These are phyloP conservation scores for Balanococcus diminutus DNA, from an alignment of 2,888 invertebrate species.

Conservation along the genomic window DNA sequence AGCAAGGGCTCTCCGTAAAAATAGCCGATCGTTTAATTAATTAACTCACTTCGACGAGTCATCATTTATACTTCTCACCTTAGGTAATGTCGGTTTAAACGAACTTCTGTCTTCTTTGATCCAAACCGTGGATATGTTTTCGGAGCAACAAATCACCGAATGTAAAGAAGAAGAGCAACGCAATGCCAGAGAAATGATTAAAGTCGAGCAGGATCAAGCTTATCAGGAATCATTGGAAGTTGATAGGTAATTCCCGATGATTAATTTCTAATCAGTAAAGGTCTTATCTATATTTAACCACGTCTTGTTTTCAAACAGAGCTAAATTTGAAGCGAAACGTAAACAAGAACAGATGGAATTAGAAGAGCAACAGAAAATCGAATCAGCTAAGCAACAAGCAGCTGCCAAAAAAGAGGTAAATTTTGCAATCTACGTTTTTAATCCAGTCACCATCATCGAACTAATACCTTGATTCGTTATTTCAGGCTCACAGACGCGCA, in stretches of 20 bases:
- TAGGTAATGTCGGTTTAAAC: slow-evolving; percentile 84
- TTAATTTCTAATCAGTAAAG: neutral
- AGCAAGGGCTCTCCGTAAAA: too few species aligned
- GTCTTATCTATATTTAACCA: neutral
- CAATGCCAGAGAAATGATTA: slow-evolving; percentile 85
- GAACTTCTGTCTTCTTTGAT: slow-evolving; percentile 81
- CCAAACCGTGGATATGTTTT: slow-evolving; percentile 83
- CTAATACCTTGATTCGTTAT: slow-evolving; percentile 55
- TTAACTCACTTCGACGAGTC: neutral
- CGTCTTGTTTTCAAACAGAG: slow-evolving; percentile 64
- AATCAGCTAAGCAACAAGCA: slow-evolving; percentile 74
- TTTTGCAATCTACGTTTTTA: neutral
- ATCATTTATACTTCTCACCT: neutral
- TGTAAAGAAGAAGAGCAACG: slow-evolving; percentile 85
- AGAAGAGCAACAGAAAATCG: slow-evolving; percentile 74
- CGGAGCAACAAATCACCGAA: slow-evolving; percentile 77
- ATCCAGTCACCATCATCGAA: too few species aligned
- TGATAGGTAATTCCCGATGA: slow-evolving; percentile 70
- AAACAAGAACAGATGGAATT: slow-evolving; percentile 76
- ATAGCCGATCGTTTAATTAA: too few species aligned
- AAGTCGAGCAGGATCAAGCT: slow-evolving; percentile 91
- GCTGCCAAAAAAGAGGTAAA: slow-evolving; percentile 77
- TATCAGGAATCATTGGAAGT: slow-evolving; percentile 87
- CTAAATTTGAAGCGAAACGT: slow-evolving; percentile 84
- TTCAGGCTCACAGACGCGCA: slow-evolving; percentile 65